Evolutionary conservation across 2,113 vertebrate species (phyloP), one percentile per base, ranked within the genome.

Genomic region (Callithrix jacchus): DNA sequence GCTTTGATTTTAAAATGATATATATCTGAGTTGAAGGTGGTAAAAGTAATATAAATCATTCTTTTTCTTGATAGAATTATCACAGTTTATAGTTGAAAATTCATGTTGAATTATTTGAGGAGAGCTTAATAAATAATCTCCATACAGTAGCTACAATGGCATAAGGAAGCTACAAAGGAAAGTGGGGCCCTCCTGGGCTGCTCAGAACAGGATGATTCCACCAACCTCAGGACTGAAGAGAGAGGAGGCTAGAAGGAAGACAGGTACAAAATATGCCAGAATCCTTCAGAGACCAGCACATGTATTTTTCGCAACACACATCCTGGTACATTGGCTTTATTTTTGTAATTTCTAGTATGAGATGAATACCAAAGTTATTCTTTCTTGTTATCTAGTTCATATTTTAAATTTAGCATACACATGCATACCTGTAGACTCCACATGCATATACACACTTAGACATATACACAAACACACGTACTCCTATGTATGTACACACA

Each of bases 241-340:
- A 1, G 5, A 30, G 17, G 35, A 12, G 1, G 0, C 3, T 0
- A 73, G 11, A 37, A 35, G 56, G 4, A 2, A 61, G 2, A 18
- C 12, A 74, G 45, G 18, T n/a, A 49, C 37, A 2, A 5, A 20
- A 37, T 21, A 76, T 12, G 14, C 18, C 25, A 20, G 79, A 64
- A 30, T 4, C 11, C 27, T 80, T 73, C 45, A 66, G 17, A 80
- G 52, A 27, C 1, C 7, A 42, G 8, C 6, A 21, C 25, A 4
- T 42, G 32, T 40, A 13, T 5, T 16, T 35, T 20, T 58, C 12
- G 8, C 7, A 3, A 54, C 5, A 2, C 9, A 74, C 3, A 45
- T 4, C 58, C 45, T 74, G 30, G 16, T 47, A 42, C 4, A 23
- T 0, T 80, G 8, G 52, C 3, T 42, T 83, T 40, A 8, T 3